phyloP scores from a whole-genome alignment of 2,797 vertebrate genomes.

The Discoglossus pictus region DNA sequence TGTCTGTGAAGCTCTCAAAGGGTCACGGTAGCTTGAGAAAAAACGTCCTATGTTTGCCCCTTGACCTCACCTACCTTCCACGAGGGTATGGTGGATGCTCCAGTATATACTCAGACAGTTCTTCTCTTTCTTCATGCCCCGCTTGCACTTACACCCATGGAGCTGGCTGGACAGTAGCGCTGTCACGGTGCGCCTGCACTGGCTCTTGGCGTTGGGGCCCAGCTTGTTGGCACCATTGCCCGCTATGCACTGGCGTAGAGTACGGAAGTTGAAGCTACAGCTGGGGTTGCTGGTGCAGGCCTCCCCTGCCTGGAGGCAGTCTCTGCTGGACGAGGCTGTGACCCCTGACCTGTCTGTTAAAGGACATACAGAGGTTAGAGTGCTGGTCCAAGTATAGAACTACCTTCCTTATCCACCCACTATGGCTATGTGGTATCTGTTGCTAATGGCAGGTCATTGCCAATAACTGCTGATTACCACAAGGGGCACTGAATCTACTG shows the following conservation, averaged over 20 bases:
- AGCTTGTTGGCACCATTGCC: slow-evolving; percentile 86
- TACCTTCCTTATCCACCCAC: too few species aligned
- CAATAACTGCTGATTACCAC: too few species aligned
- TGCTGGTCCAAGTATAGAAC: not conserved
- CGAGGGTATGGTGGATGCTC: slow-evolving; percentile 88
- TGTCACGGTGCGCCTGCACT: slow-evolving; percentile 82
- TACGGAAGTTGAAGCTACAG: slow-evolving; percentile 87
- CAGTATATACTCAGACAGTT: slow-evolving; percentile 92
- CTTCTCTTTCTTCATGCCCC: slow-evolving; percentile 93
- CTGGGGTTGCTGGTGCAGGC: slow-evolving; percentile 83
- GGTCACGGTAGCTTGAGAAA: too few species aligned
- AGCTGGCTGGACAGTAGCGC: slow-evolving; percentile 87
- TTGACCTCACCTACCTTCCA: slow-evolving; percentile 75
- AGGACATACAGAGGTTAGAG: slow-evolving; percentile 6
- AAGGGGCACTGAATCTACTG: too few species aligned
- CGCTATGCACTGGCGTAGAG: slow-evolving; percentile 87
- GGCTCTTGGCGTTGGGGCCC: slow-evolving; percentile 83
- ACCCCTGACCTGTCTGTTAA: slow-evolving; percentile 70
- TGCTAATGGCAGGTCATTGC: too few species aligned
- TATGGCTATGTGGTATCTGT: too few species aligned
- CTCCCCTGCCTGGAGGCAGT: slow-evolving; percentile 87
- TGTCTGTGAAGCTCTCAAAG: too few species aligned
- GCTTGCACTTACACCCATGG: slow-evolving; percentile 87
- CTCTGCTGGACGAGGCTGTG: slow-evolving; percentile 68
- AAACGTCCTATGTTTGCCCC: too few species aligned